Percentiles rank a stretch among this genome's conserved stretches.
Evolutionary conservation across 2,113 vertebrate species (phyloP).

Genomic region (Oryctolagus cuniculus): DNA sequence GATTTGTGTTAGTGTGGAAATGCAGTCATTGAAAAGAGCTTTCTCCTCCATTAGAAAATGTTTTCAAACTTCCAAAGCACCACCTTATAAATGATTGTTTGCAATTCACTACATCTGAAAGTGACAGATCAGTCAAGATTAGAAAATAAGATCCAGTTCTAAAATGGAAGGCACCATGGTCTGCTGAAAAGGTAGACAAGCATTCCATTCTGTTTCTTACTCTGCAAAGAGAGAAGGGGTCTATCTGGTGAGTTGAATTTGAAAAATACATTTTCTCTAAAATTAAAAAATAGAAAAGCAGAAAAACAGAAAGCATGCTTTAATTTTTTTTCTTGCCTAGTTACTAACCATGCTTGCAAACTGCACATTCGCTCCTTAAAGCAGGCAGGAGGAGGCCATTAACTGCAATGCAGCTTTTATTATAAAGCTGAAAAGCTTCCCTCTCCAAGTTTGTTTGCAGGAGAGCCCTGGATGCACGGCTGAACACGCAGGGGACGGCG

Average conservation of each 20-base stretch:
- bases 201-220: constrained; percentile 13
- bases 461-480: constrained; percentile 26
- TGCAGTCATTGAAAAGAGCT: background rate
- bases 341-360: constrained; percentile 31
- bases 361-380: background rate
- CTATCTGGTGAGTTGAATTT: background rate
- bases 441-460: constrained; percentile 48
- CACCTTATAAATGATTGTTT: constrained; percentile 33
- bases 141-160: constrained; percentile 27
- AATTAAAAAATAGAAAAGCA: background rate
- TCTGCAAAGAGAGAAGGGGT: background rate
- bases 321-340: constrained; percentile 17
- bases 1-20: constrained; percentile 23
- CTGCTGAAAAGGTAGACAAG: constrained; percentile 14
- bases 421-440: background rate
- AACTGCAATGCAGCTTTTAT: constrained; percentile 28
- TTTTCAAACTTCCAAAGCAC: constrained; percentile 45
- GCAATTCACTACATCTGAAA: constrained; percentile 16
- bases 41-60: background rate
- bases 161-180: background rate
- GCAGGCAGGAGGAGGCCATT: constrained; percentile 24
- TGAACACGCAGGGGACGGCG: background rate
- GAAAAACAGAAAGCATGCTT: background rate
- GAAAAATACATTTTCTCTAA: constrained; percentile 37
- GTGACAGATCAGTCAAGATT: background rate